Conservation (phyloP, 2,888 invertebrate species). For the Nyleta sp. region DNA sequence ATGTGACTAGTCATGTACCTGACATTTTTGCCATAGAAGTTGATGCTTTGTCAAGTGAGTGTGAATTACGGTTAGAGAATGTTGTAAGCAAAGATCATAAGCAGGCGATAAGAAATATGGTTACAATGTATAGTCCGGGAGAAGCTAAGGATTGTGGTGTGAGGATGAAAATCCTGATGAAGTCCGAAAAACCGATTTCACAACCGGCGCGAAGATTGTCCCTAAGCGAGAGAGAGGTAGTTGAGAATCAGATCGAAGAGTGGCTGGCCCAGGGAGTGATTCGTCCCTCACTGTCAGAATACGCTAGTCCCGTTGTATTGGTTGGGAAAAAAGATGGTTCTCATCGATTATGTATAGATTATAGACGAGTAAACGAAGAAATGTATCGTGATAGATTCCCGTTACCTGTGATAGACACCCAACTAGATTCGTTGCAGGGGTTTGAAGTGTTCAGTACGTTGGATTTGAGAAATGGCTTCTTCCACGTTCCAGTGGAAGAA, state of each 20-base stretch:
- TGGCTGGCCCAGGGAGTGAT: conserved; percentile 10
- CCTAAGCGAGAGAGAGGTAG: conserved; percentile 6
- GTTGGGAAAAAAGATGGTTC: conserved; percentile 11
- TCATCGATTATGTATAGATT: conserved; percentile 7
- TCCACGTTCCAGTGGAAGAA: conserved; percentile 54
- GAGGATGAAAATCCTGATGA: conserved; percentile 1
- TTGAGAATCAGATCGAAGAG: background rate
- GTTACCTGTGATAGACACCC: conserved; percentile 60
- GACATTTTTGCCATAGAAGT: conserved; percentile 9
- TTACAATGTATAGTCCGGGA: background rate
- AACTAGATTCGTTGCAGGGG: conserved; percentile 54
- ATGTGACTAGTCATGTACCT: background rate
- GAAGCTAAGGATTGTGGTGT: conserved; percentile 10
- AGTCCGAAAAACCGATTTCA: conserved; percentile 15
- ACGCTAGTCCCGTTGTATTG: conserved; percentile 12
- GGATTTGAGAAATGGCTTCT: conserved; percentile 60
- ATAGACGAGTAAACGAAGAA: background rate
- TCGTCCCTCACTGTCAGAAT: conserved; percentile 6
- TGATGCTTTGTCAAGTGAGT: background rate
- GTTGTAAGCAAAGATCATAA: conserved; percentile 8
- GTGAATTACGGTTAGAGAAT: conserved; percentile 6
- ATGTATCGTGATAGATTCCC: conserved; percentile 56
- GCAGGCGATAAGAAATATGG: conserved; percentile 1
- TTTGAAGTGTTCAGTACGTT: conserved; percentile 54
- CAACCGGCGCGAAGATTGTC: conserved; percentile 20